Conservation (phyloP, 2,888 invertebrate genomes). For the Odontomyia ornata region DNA sequence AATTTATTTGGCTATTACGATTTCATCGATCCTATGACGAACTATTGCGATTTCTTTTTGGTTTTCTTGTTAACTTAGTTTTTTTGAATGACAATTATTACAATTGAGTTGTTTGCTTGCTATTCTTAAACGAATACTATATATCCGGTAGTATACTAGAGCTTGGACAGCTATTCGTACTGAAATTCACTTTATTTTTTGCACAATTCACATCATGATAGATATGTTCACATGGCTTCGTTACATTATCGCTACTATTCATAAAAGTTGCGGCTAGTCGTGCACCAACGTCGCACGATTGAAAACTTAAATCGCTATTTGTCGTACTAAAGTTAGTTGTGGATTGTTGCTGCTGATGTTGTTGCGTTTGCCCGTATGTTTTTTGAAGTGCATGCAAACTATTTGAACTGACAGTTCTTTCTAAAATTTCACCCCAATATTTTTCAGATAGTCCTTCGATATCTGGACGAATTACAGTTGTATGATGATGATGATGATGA, state of each 20-base stretch:
- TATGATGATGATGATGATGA: slow-evolving; percentile 52
- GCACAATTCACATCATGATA: slow-evolving; percentile 63
- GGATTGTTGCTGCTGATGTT: slow-evolving; percentile 55
- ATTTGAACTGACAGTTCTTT: slow-evolving; percentile 78
- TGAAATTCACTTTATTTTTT: slow-evolving; percentile 58
- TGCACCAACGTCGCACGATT: slow-evolving; percentile 49
- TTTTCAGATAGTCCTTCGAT: slow-evolving; percentile 76
- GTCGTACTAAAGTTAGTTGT: slow-evolving; percentile 61
- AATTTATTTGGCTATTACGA: slow-evolving; percentile 30
- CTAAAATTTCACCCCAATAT: slow-evolving; percentile 81
- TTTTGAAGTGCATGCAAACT: slow-evolving; percentile 76
- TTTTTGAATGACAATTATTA: background rate
- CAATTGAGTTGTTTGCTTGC: slow-evolving; percentile 21
- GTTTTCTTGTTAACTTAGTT: slow-evolving; percentile 37
- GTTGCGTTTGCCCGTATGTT: slow-evolving; percentile 58
- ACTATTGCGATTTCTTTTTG: slow-evolving; percentile 19
- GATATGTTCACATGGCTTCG: slow-evolving; percentile 62
- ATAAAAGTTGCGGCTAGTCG: slow-evolving; percentile 53
- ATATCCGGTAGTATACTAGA: slow-evolving; percentile 48
- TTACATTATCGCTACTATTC: slow-evolving; percentile 57
- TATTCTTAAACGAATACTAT: slow-evolving; percentile 43
- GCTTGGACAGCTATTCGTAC: slow-evolving; percentile 44
- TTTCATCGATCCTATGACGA: slow-evolving; percentile 21
- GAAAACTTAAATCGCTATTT: slow-evolving; percentile 61
- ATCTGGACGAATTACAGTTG: slow-evolving; percentile 64